Conservation (phyloP, 2,888 invertebrate species). For the Artemia sp. region DNA sequence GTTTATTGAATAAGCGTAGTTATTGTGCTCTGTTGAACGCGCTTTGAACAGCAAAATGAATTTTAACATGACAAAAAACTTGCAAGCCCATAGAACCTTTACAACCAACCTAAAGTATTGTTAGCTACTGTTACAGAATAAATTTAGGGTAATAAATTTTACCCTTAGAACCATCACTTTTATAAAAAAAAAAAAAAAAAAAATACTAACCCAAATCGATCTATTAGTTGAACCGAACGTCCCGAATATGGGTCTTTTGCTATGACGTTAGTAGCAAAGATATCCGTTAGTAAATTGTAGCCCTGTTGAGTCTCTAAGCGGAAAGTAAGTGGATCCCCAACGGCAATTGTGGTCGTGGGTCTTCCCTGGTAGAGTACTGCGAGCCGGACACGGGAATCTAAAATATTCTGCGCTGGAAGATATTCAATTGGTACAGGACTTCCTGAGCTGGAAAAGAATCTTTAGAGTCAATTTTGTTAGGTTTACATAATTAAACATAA, state of each 20-base stretch:
- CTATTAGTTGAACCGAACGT: slow-evolving; percentile 70
- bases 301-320: slow-evolving; percentile 73
- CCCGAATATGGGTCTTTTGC: slow-evolving; percentile 83
- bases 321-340: slow-evolving; percentile 77
- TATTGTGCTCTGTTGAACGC: too few species aligned
- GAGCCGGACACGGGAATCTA: slow-evolving; percentile 69
- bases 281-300: slow-evolving; percentile 68
- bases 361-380: slow-evolving; percentile 73
- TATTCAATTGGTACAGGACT: slow-evolving; percentile 84
- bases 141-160: too few species aligned
- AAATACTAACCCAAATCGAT: slow-evolving; percentile 59
- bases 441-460: slow-evolving; percentile 45
- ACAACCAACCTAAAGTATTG: too few species aligned
- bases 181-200: too few species aligned
- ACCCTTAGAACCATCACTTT: too few species aligned
- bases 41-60: too few species aligned
- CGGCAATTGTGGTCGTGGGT: slow-evolving; percentile 80
- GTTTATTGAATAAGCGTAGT: too few species aligned
- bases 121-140: too few species aligned
- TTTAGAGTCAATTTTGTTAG: too few species aligned
- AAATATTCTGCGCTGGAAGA: slow-evolving; percentile 71
- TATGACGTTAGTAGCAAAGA: slow-evolving; percentile 80
- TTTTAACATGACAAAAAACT: too few species aligned
- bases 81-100: too few species aligned
- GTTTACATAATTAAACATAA: too few species aligned